phyloP scores from a whole-genome alignment of 2,888 invertebrate species.

The Chironomus tentans region DNA sequence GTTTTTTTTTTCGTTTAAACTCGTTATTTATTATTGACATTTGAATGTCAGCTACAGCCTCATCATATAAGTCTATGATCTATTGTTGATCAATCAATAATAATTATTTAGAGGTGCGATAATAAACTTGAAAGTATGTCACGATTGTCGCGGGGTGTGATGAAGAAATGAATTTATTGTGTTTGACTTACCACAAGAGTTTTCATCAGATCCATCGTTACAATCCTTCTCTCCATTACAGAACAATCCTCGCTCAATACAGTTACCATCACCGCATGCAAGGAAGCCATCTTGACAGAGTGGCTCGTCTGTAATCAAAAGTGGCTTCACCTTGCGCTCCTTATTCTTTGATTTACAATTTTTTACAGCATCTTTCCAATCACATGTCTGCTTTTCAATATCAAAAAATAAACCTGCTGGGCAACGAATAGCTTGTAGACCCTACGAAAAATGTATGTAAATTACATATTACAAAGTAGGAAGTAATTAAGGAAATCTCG shows the following conservation, averaged over 20 bases:
- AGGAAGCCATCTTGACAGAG: conserved; percentile 78
- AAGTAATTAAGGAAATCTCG: not conserved
- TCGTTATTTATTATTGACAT: not conserved
- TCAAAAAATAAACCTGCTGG: conserved; percentile 88
- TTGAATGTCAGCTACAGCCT: not conserved
- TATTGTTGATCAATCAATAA: not conserved
- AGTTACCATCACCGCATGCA: conserved; percentile 78
- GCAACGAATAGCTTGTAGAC: conserved; percentile 85
- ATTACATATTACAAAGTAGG: not conserved
- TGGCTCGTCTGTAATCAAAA: conserved; percentile 82
- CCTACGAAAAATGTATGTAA: conserved; percentile 44
- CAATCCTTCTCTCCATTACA: conserved; percentile 90
- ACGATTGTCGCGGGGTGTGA: not conserved
- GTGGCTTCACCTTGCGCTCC: conserved; percentile 76
- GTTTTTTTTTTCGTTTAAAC: not conserved
- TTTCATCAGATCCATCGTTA: conserved; percentile 80
- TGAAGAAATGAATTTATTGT: not conserved
- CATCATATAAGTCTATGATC: not conserved
- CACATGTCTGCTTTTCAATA: conserved; percentile 90
- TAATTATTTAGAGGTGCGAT: not conserved
- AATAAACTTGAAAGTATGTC: conserved; percentile 7
- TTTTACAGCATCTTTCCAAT: conserved; percentile 89
- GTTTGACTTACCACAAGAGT: conserved; percentile 69
- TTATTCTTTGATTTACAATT: conserved; percentile 86
- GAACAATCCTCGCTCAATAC: conserved; percentile 82